Percentiles rank a stretch among this genome's conserved stretches.
These are phyloP conservation scores for Lamproptera curius DNA, from an alignment of 2,888 invertebrate species.

Conservation along the genomic window DNA sequence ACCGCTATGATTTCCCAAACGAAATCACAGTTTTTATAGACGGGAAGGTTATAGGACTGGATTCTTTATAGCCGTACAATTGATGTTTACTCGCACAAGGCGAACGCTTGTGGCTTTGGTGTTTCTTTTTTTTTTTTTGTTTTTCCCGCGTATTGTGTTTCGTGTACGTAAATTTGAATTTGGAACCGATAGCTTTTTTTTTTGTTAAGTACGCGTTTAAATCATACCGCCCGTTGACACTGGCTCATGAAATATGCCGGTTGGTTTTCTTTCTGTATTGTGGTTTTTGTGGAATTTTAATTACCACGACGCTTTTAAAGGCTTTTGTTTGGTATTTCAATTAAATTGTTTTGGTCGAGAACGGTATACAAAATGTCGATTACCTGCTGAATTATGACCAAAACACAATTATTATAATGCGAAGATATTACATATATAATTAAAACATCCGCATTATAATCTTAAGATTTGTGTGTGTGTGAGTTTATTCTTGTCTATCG, in stretches of 20 bases:
- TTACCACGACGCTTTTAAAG: not conserved
- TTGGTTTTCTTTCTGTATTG: not conserved
- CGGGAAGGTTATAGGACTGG: conserved; percentile 9
- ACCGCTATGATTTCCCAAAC: not conserved
- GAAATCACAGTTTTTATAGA: conserved; percentile 10
- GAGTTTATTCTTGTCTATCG: no score
- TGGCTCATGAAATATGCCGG: not conserved
- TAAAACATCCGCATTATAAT: no score
- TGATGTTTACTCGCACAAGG: conserved; percentile 4
- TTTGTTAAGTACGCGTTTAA: not conserved
- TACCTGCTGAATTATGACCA: no score
- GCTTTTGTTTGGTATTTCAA: not conserved
- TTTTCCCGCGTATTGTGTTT: not conserved
- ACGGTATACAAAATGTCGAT: no score
- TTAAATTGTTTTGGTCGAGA: no score
- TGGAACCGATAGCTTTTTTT: conserved; percentile 2
- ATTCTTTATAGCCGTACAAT: conserved; percentile 12
- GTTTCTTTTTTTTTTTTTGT: conserved; percentile 1
- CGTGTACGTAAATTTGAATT: conserved; percentile 12
- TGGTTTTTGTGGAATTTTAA: not conserved
- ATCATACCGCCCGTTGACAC: conserved; percentile 1
- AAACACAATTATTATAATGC: no score
- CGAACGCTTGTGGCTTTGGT: conserved; percentile 6
- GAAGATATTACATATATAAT: no score
- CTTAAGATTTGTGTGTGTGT: no score